phyloP scores from a whole-genome alignment of 2,113 vertebrate species.

The Tympanuchus pallidicinctus region DNA sequence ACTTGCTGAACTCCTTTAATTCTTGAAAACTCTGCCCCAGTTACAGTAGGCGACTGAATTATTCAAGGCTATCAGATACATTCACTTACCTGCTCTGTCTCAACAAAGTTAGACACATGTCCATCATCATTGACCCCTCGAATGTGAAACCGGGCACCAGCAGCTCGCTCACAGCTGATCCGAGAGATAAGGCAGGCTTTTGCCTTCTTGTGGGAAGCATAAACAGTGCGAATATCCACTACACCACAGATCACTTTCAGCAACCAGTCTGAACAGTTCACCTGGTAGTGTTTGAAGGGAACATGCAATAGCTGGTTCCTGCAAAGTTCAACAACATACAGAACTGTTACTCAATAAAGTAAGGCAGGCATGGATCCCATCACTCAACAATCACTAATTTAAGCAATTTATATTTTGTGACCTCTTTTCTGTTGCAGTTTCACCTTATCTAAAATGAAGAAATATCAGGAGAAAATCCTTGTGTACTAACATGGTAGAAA shows the following conservation, averaged over 20 bases:
- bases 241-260: slow-evolving; percentile 82
- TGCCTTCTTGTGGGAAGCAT: slow-evolving; percentile 83
- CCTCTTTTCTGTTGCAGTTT: not conserved
- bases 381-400: not conserved
- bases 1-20: not conserved
- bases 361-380: not conserved
- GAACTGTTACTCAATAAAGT: not conserved
- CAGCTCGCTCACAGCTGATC: slow-evolving; percentile 79
- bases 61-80: slow-evolving; percentile 26
- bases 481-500: not conserved
- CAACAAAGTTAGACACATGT: slow-evolving; percentile 83
- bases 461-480: not conserved
- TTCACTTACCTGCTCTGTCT: slow-evolving; percentile 82
- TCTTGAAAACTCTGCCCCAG: not conserved
- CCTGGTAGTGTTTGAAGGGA: slow-evolving; percentile 81
- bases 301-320: slow-evolving; percentile 82
- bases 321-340: slow-evolving; percentile 12
- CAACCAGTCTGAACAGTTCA: slow-evolving; percentile 83
- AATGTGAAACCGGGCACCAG: slow-evolving; percentile 75
- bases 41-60: not conserved
- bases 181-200: slow-evolving; percentile 85
- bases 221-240: slow-evolving; percentile 81
- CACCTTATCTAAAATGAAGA: not conserved
- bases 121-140: slow-evolving; percentile 82
- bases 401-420: not conserved